Percentiles rank a stretch among this genome's conserved stretches.
phyloP scores from a whole-genome alignment of 1,140 invertebrate genomes.

The Globodera ellingtonae region DNA sequence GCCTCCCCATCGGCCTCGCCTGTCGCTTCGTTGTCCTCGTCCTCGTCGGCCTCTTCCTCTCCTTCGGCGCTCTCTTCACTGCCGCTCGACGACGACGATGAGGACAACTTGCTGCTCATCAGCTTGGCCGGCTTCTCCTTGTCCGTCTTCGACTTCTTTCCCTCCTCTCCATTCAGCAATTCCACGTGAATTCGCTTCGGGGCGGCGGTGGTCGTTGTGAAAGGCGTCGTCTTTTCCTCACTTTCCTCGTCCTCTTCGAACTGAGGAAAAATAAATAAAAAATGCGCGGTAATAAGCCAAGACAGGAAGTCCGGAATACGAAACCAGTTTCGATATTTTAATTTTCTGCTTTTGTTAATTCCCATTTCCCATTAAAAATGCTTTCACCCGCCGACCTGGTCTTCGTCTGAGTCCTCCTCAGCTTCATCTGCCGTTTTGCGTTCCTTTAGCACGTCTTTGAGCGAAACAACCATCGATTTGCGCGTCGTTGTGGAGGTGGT shows the following conservation, averaged over 20 bases:
- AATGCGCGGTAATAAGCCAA: too few species aligned
- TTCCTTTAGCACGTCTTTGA: conserved; percentile 48
- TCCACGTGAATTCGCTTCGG: conserved; percentile 22
- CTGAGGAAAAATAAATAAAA: not conserved
- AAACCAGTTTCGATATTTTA: too few species aligned
- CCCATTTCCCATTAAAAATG: conserved; percentile 56
- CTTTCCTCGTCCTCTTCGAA: conserved; percentile 59
- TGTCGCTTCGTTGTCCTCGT: conserved; percentile 48
- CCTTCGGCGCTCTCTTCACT: conserved; percentile 40
- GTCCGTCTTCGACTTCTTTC: conserved; percentile 7
- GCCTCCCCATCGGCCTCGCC: conserved; percentile 40
- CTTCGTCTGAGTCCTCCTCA: conserved; percentile 53
- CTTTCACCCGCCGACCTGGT: conserved; percentile 34
- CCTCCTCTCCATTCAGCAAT: not conserved
- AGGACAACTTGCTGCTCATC: conserved; percentile 29
- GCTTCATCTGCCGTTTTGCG: conserved; percentile 23
- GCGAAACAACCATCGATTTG: conserved; percentile 25
- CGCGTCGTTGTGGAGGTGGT: conserved; percentile 9
- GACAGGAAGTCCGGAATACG: too few species aligned
- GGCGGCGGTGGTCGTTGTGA: not conserved
- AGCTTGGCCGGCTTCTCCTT: conserved; percentile 32
- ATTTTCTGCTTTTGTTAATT: conserved; percentile 20
- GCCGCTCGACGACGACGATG: conserved; percentile 24
- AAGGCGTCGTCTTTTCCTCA: conserved; percentile 19
- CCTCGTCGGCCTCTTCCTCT: conserved; percentile 49